Base-by-base conservation (phyloP, 2,113 vertebrate species). In the Indicator maculatus region DNA sequence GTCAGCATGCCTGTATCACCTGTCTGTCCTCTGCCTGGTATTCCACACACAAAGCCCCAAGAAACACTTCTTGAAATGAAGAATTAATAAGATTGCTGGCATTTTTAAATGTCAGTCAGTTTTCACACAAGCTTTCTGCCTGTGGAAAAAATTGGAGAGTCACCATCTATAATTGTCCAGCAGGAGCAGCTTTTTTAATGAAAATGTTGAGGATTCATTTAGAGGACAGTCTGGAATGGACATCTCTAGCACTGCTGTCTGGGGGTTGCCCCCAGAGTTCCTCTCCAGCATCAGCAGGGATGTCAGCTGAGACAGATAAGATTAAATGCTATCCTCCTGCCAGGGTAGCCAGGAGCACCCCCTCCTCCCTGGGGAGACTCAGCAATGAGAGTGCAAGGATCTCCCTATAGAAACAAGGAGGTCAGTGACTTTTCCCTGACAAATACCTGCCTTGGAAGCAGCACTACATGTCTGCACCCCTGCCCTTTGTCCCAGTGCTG, bases 81-180 rank as follows among this genome's bases (percentile, higher is more conserved):
- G 90, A 95, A 95, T 93, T 95, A 94, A 84, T 96, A 94, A 95
- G 76, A 90, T 13, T 69, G 72, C 47, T 95, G 94, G 90, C 93
- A 95, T 93, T 96, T 95, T 92, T 21, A 94, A 96, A 97, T 91
- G 88, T 94, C 95, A 95, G 79, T 91, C 91, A 93, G 80, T 61
- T 95, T 97, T 97, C 61, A 86, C 90, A 78, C 39, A 53, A 75
- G 55, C 83, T 88, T 12, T 5, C 72, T 86, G 87, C 82, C 87
- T 75, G 61, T 81, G 73, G 61, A 66, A 93, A 93, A 52, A 50
- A 31, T 13, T 41, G 58, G n/a, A 53, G 65, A 88, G 69, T 72
- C 92, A 86, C 73, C 77, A 14, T 36, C 83, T 27, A 7, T 88
- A 91, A 78, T 12, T 90, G 90, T 90, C 76, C 76, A 88, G 88